Conservation (phyloP, 2,113 vertebrate genomes). For the Eclectus roratus region DNA sequence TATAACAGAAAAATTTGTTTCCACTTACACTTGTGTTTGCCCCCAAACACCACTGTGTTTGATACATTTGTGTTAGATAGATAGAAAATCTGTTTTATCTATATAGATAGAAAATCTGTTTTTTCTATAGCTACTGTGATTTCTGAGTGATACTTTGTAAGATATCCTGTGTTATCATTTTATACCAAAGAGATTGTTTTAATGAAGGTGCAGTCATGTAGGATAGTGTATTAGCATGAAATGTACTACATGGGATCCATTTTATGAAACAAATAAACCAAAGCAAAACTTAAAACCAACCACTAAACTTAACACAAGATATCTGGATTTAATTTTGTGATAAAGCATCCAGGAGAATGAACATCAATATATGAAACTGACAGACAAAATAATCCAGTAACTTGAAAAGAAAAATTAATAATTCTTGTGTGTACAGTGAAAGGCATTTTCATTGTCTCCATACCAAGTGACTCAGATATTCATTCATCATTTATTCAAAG, state of each 20-base stretch:
- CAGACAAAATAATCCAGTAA: background rate
- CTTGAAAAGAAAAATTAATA: background rate
- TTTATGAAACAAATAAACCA: background rate
- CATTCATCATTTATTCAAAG: background rate
- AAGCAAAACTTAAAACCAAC: fast-evolving
- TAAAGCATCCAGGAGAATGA: background rate
- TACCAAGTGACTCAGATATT: background rate
- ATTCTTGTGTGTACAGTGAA: background rate
- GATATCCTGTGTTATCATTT: background rate
- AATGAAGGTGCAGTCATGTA: background rate
- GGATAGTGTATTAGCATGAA: background rate
- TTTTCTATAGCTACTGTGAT: background rate
- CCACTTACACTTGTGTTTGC: background rate
- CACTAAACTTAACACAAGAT: background rate
- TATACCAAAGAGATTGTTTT: background rate
- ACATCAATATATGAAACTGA: background rate
- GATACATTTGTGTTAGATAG: background rate
- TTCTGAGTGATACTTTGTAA: background rate
- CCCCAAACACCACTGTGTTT: background rate
- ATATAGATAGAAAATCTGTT: background rate
- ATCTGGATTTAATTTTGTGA: background rate
- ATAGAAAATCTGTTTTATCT: background rate
- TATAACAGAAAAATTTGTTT: background rate
- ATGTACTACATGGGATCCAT: background rate
- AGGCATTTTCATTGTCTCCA: background rate